Evolutionary conservation across 2,888 invertebrate species (phyloP), one percentile per base, ranked within the genome.

Genomic region (Euclidia mi): DNA sequence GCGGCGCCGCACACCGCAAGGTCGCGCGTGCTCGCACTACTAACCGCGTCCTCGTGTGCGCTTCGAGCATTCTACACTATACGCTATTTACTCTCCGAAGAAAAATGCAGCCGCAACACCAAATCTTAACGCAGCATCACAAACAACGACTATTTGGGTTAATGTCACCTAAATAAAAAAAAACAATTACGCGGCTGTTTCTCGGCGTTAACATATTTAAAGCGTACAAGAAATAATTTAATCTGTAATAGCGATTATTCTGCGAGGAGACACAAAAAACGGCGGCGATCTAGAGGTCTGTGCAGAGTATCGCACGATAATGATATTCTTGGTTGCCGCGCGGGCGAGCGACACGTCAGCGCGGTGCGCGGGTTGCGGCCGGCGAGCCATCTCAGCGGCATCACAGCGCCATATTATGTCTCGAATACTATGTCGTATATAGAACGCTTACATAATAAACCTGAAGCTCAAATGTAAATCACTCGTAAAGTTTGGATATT

Each of bases 221-320:
- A n/a, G n/a, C n/a, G n/a, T 15, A 10, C 35, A 15, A 14, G 9
- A 35, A 35, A 15, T 35, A 17, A 35, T 37, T 37, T n/a, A 37
- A 37, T 37, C 37, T 37, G 37, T 18, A 10, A 37, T n/a, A n/a
- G 15, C n/a, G 37, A 37, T 37, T 18, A 37, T 37, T 18, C 37
- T 17, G 17, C 37, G 17, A 10, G 17, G 18, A 18, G 37, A 37
- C 37, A n/a, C 37, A 18, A 37, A 18, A 37, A 37, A 37, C 3
- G 37, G 17, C 37, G 37, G 3, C 37, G 35, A 35, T 3, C 15
- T 17, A 35, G 3, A 7, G 15, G 35, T 15, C 6, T 35, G 15
- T 17, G 14, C 35, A 9, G n/a, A 1, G n/a, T n/a, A n/a, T n/a
- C 17, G 4, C 15, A 15, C 35, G n/a, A 18, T 37, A 17, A 37